Conservation (phyloP, 2,113 vertebrate genomes). For the Opisthocomus hoazin region DNA sequence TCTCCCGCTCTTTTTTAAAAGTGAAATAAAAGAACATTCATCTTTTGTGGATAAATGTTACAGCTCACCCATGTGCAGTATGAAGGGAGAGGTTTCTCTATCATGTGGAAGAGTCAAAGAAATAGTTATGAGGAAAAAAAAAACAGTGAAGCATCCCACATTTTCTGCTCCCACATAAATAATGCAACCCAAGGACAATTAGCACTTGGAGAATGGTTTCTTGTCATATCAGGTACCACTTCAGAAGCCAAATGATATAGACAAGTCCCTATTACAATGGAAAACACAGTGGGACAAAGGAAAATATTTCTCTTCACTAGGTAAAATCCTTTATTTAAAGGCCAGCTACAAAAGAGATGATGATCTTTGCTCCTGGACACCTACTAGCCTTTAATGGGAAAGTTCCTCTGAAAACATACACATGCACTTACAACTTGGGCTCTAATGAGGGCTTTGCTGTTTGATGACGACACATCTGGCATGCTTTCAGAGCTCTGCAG, state of each 20-base stretch:
- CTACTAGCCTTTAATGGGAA: conserved; percentile 44
- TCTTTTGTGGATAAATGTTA: not conserved
- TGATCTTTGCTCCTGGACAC: conserved; percentile 51
- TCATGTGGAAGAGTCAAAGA: not conserved
- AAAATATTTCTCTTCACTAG: not conserved
- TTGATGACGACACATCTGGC: conserved; percentile 54
- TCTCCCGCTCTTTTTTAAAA: not conserved
- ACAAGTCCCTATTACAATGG: conserved; percentile 2
- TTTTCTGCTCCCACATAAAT: conserved; percentile 1
- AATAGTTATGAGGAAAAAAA: not conserved
- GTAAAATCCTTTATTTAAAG: conserved; percentile 29
- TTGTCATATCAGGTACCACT: conserved; percentile 9
- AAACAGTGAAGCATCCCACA: not conserved
- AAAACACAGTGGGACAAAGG: conserved; percentile 16
- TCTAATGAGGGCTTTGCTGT: conserved; percentile 57
- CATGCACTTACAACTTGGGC: not conserved
- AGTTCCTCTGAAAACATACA: conserved; percentile 52
- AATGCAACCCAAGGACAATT: not conserved
- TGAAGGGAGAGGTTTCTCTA: not conserved
- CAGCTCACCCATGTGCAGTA: not conserved
- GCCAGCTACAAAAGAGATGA: not conserved
- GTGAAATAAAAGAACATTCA: not conserved
- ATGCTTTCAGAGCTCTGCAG: conserved; percentile 58
- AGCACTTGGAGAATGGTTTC: not conserved
- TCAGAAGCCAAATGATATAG: not conserved